A percentile compares a stretch with the other conserved stretches of the same genome.
Conservation (phyloP, 2,797 vertebrate species). For the Naso thynnoides region DNA sequence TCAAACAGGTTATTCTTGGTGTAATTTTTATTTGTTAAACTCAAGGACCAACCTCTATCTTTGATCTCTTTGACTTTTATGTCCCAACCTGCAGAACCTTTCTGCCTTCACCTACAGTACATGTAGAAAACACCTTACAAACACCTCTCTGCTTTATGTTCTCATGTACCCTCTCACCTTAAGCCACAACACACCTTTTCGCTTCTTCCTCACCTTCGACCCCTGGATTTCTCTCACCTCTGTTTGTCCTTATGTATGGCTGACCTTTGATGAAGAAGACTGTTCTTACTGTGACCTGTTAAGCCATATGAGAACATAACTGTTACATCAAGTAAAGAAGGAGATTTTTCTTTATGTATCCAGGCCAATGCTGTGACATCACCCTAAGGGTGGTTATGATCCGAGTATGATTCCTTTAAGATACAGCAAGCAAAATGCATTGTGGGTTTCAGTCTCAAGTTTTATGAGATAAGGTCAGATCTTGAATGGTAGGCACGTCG, state of each 20-base stretch:
- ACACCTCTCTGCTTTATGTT: slow-evolving; percentile 35
- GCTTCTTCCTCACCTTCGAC: slow-evolving; percentile 53
- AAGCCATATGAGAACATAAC: slow-evolving; percentile 14
- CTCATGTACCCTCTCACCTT: slow-evolving; percentile 61
- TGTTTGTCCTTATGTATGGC: slow-evolving; percentile 56
- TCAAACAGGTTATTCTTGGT: slow-evolving; percentile 40
- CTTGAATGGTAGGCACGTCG: slow-evolving; percentile 14
- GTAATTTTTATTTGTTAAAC: slow-evolving; percentile 50
- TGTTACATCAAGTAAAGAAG: slow-evolving; percentile 1
- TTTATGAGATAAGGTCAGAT: slow-evolving; percentile 48
- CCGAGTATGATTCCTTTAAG: background rate
- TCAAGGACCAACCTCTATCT: slow-evolving; percentile 29
- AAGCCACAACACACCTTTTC: slow-evolving; percentile 44
- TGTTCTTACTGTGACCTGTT: slow-evolving; percentile 34
- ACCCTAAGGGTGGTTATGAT: background rate
- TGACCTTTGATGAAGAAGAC: slow-evolving; percentile 45
- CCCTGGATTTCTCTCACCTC: slow-evolving; percentile 55
- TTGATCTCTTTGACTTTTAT: slow-evolving; percentile 46
- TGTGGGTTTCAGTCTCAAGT: slow-evolving; percentile 20
- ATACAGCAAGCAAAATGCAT: background rate
- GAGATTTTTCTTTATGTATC: background rate
- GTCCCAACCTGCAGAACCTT: slow-evolving; percentile 52
- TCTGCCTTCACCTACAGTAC: slow-evolving; percentile 46
- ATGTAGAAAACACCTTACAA: no score
- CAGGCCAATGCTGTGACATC: background rate